These are phyloP conservation scores for Ochropleura plecta DNA, from an alignment of 2,888 invertebrate genomes.

Conservation along the genomic window DNA sequence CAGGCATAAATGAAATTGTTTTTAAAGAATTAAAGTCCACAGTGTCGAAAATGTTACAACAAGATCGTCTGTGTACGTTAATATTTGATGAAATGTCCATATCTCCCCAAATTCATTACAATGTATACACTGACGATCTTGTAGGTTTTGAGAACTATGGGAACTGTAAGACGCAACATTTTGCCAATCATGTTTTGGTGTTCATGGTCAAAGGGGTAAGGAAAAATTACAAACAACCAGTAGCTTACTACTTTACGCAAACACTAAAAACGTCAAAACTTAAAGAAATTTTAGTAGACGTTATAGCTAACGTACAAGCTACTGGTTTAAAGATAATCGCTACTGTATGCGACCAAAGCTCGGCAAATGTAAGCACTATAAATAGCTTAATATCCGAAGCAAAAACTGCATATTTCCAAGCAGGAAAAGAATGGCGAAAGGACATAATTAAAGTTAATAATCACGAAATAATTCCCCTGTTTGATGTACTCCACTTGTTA, in stretches of 20 bases:
- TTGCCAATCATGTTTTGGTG: constrained; percentile 14
- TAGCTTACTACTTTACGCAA: constrained; percentile 25
- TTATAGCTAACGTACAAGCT: constrained; percentile 6
- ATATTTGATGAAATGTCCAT: not conserved
- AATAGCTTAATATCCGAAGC: constrained; percentile 17
- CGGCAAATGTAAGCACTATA: constrained; percentile 1
- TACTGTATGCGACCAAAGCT: constrained; percentile 11
- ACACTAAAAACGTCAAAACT: constrained; percentile 11
- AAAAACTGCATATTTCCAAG: constrained; percentile 4
- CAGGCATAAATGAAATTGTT: constrained; percentile 7
- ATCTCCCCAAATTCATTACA: not conserved
- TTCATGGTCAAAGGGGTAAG: constrained; percentile 21
- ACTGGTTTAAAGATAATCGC: constrained; percentile 8
- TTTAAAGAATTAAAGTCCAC: too few relatives aligned
- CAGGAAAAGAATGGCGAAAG: constrained; percentile 12
- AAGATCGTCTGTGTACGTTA: not conserved
- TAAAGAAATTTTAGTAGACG: constrained; percentile 3
- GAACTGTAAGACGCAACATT: constrained; percentile 1
- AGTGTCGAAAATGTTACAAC: not conserved
- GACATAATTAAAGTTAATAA: not conserved
- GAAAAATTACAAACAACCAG: constrained; percentile 13
- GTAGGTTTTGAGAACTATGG: constrained; percentile 15
- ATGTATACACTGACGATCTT: constrained; percentile 6
- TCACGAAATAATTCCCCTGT: not conserved
- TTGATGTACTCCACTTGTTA: not conserved